Base-by-base conservation (phyloP, 1,140 invertebrate genomes). In the Cyclina sinensis region DNA sequence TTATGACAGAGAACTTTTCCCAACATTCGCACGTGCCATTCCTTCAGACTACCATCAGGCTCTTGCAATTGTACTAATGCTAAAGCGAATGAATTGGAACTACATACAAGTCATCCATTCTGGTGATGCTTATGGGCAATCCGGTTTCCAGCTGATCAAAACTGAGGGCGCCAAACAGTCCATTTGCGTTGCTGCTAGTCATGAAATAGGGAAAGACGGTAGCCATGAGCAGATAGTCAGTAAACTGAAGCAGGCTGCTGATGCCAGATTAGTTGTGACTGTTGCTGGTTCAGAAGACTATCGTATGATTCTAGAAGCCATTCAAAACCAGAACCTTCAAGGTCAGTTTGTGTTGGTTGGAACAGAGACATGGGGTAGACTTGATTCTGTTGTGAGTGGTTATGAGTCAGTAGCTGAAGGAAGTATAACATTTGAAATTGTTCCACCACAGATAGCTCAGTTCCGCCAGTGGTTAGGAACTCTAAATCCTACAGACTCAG, bases 41-140 rank as follows among this genome's bases (percentile, higher is more conserved):
- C 97, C 98, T 16, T 97, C 97, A 0, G 97, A 98, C 95, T 97
- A 97, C 91, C 97, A 97, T 94, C 97, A 98, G 95, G 97, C 97
- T 1, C 96, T 97, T 91, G 97, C 97, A 27, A 97, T 98, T 21
- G 83, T 91, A 24, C 81, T 83, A 37, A 37, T 92, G 32, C 70
- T 94, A n/a, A 74, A 87, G 18, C 48, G 62, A 24, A 73, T 92
- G 32, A 89, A 90, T 12, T 94, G 92, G 93, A 91, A 32, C 18
- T 93, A 94, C 80, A 80, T 94, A 14, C 94, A 95, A 86, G 89
- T 91, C 32, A 76, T 93, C 0, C 65, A 91, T 32, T 37, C 59
- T 24, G 24, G 79, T 32, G 65, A 81, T 37, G 84, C 48, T 14
- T 90, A 87, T 81, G 74, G 84, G 21, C 27, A 43, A 27, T 27